Conservation (phyloP, 2,888 invertebrate species). For the Eupithecia pulchellata region DNA sequence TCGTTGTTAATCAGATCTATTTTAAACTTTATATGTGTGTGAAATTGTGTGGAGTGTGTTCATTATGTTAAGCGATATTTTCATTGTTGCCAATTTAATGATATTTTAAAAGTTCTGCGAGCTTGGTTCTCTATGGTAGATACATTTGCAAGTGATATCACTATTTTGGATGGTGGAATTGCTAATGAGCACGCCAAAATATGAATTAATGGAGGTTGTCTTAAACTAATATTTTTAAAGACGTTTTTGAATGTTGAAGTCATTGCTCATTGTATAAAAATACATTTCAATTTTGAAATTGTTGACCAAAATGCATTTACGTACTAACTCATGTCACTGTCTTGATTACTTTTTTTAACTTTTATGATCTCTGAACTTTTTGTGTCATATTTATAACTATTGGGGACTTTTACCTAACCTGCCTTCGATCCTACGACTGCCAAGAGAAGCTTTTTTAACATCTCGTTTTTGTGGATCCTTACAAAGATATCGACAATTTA, state of each 20-base stretch:
- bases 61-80: slow-evolving; percentile 56
- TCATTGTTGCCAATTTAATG: slow-evolving; percentile 78
- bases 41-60: slow-evolving; percentile 41
- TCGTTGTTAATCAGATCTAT: slow-evolving; percentile 29
- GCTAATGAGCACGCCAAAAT: slow-evolving; percentile 32
- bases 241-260: slow-evolving; percentile 47
- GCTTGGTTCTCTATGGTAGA: slow-evolving; percentile 42
- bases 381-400: slow-evolving; percentile 18
- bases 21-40: slow-evolving; percentile 42
- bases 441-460: slow-evolving; percentile 50
- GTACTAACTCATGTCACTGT: slow-evolving; percentile 27
- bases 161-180: slow-evolving; percentile 17
- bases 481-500: background rate
- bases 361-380: slow-evolving; percentile 35
- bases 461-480: slow-evolving; percentile 5
- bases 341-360: slow-evolving; percentile 22
- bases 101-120: slow-evolving; percentile 50
- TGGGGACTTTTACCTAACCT: background rate
- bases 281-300: slow-evolving; percentile 36
- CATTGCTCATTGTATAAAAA: slow-evolving; percentile 54
- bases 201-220: slow-evolving; percentile 40
- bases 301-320: slow-evolving; percentile 48
- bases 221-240: slow-evolving; percentile 44
- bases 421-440: slow-evolving; percentile 59
- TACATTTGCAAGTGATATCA: slow-evolving; percentile 8